Evolutionary conservation across 2,888 invertebrate species (phyloP), one percentile per base, ranked within the genome.

Genomic region (Lymantria monacha): DNA sequence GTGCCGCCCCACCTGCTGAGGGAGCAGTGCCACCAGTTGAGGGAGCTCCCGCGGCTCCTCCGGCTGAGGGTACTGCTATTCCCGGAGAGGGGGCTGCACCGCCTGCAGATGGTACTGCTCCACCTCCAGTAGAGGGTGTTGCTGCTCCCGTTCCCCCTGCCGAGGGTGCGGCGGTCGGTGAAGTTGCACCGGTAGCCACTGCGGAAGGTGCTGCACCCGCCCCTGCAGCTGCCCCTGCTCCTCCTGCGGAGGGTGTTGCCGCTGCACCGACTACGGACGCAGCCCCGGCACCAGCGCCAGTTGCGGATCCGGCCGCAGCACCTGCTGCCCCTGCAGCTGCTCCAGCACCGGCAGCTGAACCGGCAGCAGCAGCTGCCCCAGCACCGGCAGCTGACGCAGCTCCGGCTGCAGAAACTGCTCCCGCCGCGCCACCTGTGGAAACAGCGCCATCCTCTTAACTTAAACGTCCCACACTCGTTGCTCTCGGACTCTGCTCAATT

Each of bases 1-100:
- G 74, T 0, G 83, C 69, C 7, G 83, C 72, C 1, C 73, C 81
- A 0, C 68, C 78, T 0, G 76, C 72, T 9, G 81, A 73, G 0
- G 82, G 73, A 0, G 73, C 72, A 3, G 77, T 75, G 0, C 73
- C 81, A 0, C 77, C 75, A 0, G 69, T 60, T 0, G 76, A 68
- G 0, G 83, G 73, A 0, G 74, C 55, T 0, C 22, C 22, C 22
- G 22, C 22, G 3, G 61, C 60, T 0, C 72, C 78, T 5, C 69
- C 76, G 0, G 70, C 72, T 5, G 71, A 68, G 0, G 69, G 66
- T 3, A 76, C 66, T 9, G 66, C 66, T 10, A 70, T 72, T 2
- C 70, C 76, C 0, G 73, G 78, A 0, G 77, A 69, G 0, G 78
- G 69, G 3, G 70, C 63, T 3, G 61, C 55, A 0, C 72, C 79